Percentiles rank a stretch among this genome's conserved stretches.
These are phyloP conservation scores for Columba janthina DNA, from an alignment of 2,113 vertebrate species.

Conservation along the genomic window DNA sequence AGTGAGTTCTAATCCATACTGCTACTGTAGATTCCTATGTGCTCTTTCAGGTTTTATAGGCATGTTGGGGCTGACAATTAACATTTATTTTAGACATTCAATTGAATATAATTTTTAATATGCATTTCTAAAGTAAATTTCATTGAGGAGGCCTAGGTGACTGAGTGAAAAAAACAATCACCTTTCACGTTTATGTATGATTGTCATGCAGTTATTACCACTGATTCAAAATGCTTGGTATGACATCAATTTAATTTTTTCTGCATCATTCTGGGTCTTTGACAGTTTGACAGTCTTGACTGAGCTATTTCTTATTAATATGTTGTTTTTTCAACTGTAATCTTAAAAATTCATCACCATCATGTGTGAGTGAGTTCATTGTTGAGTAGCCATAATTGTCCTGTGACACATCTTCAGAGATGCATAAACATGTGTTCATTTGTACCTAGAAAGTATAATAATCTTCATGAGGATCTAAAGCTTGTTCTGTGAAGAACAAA, in stretches of 20 bases:
- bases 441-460: not conserved
- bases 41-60: not conserved
- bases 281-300: not conserved
- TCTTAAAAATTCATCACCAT: slow-evolving; percentile 3
- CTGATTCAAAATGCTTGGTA: slow-evolving; percentile 49
- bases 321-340: not conserved
- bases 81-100: not conserved
- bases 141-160: slow-evolving; percentile 67
- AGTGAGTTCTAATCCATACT: not conserved
- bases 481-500: not conserved
- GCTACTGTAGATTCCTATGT: not conserved
- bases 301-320: not conserved
- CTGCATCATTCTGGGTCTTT: slow-evolving; percentile 34
- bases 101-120: slow-evolving; percentile 12
- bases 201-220: slow-evolving; percentile 16
- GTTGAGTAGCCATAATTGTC: not conserved
- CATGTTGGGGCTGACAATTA: slow-evolving; percentile 38
- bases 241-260: slow-evolving; percentile 17
- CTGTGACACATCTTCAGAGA: slow-evolving; percentile 24
- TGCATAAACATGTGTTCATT: not conserved
- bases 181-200: slow-evolving; percentile 33
- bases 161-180: slow-evolving; percentile 62
- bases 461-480: not conserved
- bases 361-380: slow-evolving; percentile 14
- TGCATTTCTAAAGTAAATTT: slow-evolving; percentile 27